A percentile compares a stretch with the other conserved stretches of the same genome.
phyloP scores from a whole-genome alignment of 2,797 vertebrate species.

The Phylloscopus collybita region DNA sequence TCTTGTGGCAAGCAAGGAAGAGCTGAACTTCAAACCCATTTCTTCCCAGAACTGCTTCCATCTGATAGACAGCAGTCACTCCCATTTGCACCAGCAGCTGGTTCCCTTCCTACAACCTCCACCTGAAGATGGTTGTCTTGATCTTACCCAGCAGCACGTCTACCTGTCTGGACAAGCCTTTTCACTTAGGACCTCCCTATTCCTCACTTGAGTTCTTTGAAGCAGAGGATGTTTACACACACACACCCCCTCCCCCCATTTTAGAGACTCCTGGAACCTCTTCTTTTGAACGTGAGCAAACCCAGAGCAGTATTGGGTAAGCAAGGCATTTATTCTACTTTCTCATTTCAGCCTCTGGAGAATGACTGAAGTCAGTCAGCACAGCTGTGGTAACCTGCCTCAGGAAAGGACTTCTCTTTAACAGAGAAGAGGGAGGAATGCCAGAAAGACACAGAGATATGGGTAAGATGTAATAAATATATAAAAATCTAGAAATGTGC shows the following conservation, averaged over 20 bases:
- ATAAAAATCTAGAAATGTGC: neutral
- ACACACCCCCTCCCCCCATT: neutral
- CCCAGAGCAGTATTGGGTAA: neutral
- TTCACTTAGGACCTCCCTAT: neutral
- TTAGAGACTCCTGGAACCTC: neutral
- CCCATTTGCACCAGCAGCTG: neutral
- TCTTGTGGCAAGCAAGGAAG: neutral
- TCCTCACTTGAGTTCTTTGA: neutral
- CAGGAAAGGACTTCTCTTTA: neutral
- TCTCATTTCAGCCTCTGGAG: neutral
- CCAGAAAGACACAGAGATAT: neutral
- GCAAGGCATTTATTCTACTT: neutral
- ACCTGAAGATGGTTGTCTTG: neutral
- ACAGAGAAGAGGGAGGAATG: neutral
- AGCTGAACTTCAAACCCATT: neutral
- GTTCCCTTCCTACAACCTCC: neutral
- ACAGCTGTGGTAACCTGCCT: neutral
- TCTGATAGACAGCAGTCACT: neutral
- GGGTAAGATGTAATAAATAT: neutral
- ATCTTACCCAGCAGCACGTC: neutral
- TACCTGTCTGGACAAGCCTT: neutral
- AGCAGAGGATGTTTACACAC: neutral
- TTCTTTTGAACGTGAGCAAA: neutral
- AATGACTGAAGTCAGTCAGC: neutral
- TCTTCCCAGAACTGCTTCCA: neutral